phyloP scores from a whole-genome alignment of 2,113 vertebrate genomes.

The Athene cunicularia region DNA sequence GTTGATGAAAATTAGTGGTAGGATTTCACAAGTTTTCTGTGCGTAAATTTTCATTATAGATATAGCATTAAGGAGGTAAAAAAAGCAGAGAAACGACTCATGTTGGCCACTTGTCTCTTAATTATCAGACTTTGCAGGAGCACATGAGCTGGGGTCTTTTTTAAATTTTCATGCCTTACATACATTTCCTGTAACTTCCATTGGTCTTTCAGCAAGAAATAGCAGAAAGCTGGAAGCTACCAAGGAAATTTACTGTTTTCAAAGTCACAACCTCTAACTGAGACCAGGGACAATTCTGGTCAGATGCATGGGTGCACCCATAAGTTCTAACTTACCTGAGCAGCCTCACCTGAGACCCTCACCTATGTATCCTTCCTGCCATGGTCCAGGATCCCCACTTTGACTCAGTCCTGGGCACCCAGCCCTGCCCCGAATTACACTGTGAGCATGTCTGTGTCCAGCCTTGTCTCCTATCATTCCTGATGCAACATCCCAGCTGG shows the following conservation, averaged over 20 bases:
- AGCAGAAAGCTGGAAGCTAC: background rate
- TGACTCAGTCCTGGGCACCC: background rate
- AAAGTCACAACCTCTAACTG: background rate
- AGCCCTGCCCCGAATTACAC: rapidly evolving
- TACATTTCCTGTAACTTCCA: background rate
- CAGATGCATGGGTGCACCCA: background rate
- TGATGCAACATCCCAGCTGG: background rate
- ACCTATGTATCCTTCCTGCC: background rate
- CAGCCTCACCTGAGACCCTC: background rate
- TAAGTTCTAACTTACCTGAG: background rate
- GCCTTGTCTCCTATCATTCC: background rate
- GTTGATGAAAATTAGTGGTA: background rate
- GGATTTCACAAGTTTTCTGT: background rate
- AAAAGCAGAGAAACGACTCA: background rate
- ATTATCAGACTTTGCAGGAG: background rate
- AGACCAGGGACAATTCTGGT: background rate
- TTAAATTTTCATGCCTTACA: background rate
- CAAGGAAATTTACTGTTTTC: background rate
- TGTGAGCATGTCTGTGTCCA: background rate
- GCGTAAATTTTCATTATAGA: background rate
- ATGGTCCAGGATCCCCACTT: background rate
- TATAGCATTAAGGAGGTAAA: background rate
- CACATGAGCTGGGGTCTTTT: background rate
- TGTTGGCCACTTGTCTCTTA: rapidly evolving
- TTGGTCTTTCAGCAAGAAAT: background rate